These are phyloP conservation scores for Sapajus apella DNA, from an alignment of 2,113 vertebrate species.

Conservation along the genomic window DNA sequence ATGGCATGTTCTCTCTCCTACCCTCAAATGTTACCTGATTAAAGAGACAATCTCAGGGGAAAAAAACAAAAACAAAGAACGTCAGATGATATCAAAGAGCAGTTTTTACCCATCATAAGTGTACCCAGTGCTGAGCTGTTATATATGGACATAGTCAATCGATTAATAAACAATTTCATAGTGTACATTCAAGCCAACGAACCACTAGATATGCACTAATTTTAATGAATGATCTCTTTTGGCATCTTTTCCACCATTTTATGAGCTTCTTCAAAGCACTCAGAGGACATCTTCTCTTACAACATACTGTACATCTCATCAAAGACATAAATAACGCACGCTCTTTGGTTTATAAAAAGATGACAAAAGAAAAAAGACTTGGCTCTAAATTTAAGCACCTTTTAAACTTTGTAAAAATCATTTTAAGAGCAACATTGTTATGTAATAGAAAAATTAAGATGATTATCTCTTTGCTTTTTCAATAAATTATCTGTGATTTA, in stretches of 20 bases:
- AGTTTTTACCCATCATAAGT: not conserved
- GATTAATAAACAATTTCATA: slow-evolving; percentile 55
- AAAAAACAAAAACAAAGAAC: not conserved
- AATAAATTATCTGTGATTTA: slow-evolving; percentile 55
- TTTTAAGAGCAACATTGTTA: slow-evolving; percentile 51
- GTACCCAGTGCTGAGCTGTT: not conserved
- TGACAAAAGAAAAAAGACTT: slow-evolving; percentile 42
- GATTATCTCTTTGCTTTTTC: slow-evolving; percentile 69
- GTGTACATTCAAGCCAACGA: slow-evolving; percentile 50
- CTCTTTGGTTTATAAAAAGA: slow-evolving; percentile 68
- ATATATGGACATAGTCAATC: slow-evolving; percentile 13
- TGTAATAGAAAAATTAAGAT: slow-evolving; percentile 65
- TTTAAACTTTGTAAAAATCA: slow-evolving; percentile 70
- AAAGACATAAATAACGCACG: slow-evolving; percentile 74
- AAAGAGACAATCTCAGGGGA: not conserved
- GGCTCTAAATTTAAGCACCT: slow-evolving; percentile 72
- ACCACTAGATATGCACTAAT: slow-evolving; percentile 62
- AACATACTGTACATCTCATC: slow-evolving; percentile 58
- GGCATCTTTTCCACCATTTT: slow-evolving; percentile 60
- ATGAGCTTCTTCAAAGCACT: slow-evolving; percentile 55
- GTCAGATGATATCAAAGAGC: slow-evolving; percentile 1
- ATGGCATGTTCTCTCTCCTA: not conserved
- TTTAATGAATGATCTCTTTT: slow-evolving; percentile 71
- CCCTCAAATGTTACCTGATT: not conserved
- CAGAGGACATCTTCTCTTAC: slow-evolving; percentile 63